Percentiles rank a stretch among this genome's conserved stretches.
Evolutionary conservation across 1,140 invertebrate genomes (phyloP).

Genomic region (Venustaconcha ellipsiformis): DNA sequence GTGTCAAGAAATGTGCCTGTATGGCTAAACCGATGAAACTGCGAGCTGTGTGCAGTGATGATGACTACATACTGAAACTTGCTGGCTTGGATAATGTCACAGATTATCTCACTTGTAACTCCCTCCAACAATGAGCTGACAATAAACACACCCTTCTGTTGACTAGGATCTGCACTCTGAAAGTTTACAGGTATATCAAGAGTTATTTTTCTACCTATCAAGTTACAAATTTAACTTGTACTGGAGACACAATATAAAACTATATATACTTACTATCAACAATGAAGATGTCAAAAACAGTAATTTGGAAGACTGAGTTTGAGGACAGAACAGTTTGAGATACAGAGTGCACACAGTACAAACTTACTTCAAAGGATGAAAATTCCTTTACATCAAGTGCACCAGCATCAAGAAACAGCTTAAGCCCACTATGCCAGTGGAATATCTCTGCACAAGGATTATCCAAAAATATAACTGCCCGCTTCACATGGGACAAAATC

Average conservation of each 20-base stretch:
- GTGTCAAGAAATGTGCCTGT: slow-evolving; percentile 33
- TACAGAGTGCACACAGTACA: neutral
- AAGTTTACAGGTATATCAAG: slow-evolving; percentile 4
- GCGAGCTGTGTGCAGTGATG: slow-evolving; percentile 70
- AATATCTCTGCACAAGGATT: slow-evolving; percentile 73
- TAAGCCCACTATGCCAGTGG: slow-evolving; percentile 76
- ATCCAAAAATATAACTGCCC: slow-evolving; percentile 75
- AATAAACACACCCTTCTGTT: slow-evolving; percentile 75
- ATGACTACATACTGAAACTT: slow-evolving; percentile 72
- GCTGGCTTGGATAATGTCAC: slow-evolving; percentile 72
- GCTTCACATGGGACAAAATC: slow-evolving; percentile 73
- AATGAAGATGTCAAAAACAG: neutral
- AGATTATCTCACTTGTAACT: slow-evolving; percentile 71
- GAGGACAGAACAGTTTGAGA: neutral
- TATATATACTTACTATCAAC: neutral
- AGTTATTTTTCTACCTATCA: neutral
- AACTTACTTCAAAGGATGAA: slow-evolving; percentile 74
- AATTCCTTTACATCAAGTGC: slow-evolving; percentile 74
- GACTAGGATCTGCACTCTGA: slow-evolving; percentile 40
- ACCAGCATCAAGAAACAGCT: slow-evolving; percentile 71
- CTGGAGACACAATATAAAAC: too few relatives aligned
- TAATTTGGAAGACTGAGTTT: neutral
- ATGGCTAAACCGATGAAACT: slow-evolving; percentile 59
- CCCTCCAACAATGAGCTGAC: slow-evolving; percentile 70
- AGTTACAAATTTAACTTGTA: neutral